Evolutionary conservation across 30 jellyfish, hydroid and myxozoan genomes (phyloP).

Genomic region (Clytia hemisphaerica): DNA sequence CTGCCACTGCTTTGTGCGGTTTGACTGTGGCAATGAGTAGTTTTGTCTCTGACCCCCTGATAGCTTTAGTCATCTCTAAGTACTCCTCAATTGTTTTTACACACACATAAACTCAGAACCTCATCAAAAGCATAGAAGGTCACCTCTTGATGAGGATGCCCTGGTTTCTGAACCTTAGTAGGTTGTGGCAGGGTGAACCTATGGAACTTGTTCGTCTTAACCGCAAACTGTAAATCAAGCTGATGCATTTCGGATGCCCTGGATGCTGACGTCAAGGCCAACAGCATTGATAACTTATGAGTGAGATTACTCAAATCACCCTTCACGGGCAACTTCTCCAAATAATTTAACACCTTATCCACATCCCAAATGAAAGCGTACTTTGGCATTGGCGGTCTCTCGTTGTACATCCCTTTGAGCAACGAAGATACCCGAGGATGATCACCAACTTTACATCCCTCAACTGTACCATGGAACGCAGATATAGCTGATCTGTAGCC

Average conservation of each 20-base stretch:
- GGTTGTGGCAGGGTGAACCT: too few species aligned
- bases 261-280: constrained; percentile 17
- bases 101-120: too few species aligned
- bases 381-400: constrained; percentile 35
- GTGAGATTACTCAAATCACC: not conserved
- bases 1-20: too few species aligned
- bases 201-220: too few species aligned
- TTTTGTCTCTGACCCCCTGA: too few species aligned
- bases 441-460: constrained; percentile 14
- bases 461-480: not conserved
- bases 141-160: too few species aligned
- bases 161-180: too few species aligned
- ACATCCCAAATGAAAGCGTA: too few species aligned
- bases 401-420: constrained; percentile 21
- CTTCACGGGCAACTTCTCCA: not conserved
- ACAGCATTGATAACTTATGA: not conserved
- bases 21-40: too few species aligned
- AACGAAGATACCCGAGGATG: constrained; percentile 17
- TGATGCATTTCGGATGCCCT: constrained; percentile 10
- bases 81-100: too few species aligned
- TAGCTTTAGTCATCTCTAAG: too few species aligned
- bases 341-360: constrained; percentile 20
- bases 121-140: too few species aligned
- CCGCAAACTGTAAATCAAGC: not conserved
- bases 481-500: constrained; percentile 30